Base-by-base conservation (phyloP, 2,888 invertebrate genomes). In the Willowsia nigromaculata region DNA sequence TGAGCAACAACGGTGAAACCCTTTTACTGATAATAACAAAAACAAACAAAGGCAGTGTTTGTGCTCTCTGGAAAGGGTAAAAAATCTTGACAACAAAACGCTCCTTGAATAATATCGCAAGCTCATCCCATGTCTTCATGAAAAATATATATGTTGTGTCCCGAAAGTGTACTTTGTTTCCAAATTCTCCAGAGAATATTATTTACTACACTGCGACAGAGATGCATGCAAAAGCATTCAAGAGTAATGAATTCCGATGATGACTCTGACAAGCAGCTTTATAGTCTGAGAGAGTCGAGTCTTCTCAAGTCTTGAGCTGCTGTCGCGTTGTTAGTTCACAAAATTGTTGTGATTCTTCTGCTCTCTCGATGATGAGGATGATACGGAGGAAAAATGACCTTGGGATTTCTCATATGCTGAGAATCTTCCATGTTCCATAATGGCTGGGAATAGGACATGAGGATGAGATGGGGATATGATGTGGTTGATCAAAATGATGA, bases 371-470 rank as follows among this genome's bases (percentile, higher is more conserved):
- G 47, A 5, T 15, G 47, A 22, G 25, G 59, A 1, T 59, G 59
- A 7, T 27, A 27, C 11, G 59, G 30, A 30, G 30, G 13, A n/a
- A 65, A 71, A 37, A 71, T 71, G 68, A 71, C 68, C 68, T 71
- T 71, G 68, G 22, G n/a, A 71, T 40, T 71, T 71, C 68, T 71
- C 68, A 71, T 22, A 40, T 71, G 68, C 18, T 71, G 37, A 37
- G 40, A n/a, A n/a, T n/a, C n/a, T 71, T 71, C 13, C 40, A 62
- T 3, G 25, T 30, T 40, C 27, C 25, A 13, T 65, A 37, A 65
- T 65, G 65, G n/a, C n/a, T n/a, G n/a, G n/a, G 37, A 65, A 65
- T 37, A n/a, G 37, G 65, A 37, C 15, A 33, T 62, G 30, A 62
- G 13, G 13, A 25, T 1, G 4, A 40, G 11, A 37, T n/a, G n/a